These are phyloP conservation scores for Leptobrachium leishanense DNA, from an alignment of 2,113 vertebrate genomes.

Conservation along the genomic window DNA sequence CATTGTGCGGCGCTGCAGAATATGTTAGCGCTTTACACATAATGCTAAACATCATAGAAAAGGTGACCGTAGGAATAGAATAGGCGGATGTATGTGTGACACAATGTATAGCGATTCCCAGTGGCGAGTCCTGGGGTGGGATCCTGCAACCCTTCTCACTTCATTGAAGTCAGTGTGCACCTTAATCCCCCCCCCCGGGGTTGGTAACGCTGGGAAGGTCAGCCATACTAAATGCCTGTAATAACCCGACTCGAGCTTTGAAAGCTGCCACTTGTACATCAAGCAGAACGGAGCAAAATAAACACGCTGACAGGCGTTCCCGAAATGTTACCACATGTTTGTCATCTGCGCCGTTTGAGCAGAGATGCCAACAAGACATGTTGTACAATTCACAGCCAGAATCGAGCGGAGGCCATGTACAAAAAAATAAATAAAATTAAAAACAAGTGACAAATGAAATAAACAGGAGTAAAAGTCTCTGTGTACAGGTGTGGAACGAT, in stretches of 20 bases:
- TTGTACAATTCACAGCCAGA: constrained; percentile 32
- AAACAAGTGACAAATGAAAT: background rate
- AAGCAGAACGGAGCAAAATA: constrained; percentile 1
- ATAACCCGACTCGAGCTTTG: background rate
- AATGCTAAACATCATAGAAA: background rate
- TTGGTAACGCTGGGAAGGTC: too few species aligned
- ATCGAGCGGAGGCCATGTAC: background rate
- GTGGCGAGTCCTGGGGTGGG: background rate
- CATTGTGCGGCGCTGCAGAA: too few species aligned
- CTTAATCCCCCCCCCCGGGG: too few species aligned
- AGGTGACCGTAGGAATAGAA: background rate
- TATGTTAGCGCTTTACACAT: too few species aligned
- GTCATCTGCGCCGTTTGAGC: constrained; percentile 18
- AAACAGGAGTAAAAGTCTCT: too few species aligned
- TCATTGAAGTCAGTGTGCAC: too few species aligned
- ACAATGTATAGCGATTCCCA: background rate
- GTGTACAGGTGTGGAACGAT: too few species aligned
- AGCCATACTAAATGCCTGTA: background rate
- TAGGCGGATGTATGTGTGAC: background rate
- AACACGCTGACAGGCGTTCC: constrained; percentile 9
- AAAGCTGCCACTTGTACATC: background rate
- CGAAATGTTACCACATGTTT: constrained; percentile 36
- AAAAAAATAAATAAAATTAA: background rate
- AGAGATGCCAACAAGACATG: constrained; percentile 24
- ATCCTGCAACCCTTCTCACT: background rate